These are phyloP conservation scores for Zingel zingel DNA, from an alignment of 2,113 vertebrate species.

Conservation along the genomic window DNA sequence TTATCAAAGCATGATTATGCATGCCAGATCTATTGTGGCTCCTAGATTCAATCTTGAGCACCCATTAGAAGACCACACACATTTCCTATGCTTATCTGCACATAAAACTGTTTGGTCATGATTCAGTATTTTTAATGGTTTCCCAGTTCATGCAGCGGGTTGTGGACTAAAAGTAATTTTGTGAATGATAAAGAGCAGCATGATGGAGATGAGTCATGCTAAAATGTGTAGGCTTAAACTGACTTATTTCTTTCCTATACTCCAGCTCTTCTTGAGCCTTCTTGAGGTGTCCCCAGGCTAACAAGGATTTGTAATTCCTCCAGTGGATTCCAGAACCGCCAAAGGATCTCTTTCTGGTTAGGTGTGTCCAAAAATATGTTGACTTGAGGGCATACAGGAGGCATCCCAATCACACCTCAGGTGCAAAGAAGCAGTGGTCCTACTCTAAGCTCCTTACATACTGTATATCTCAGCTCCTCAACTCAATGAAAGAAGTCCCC, in stretches of 20 bases:
- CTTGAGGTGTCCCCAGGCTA: background rate
- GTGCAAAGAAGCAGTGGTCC: background rate
- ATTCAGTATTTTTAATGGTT: conserved; percentile 11
- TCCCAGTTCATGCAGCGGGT: conserved; percentile 7
- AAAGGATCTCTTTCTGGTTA: background rate
- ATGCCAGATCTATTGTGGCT: conserved; percentile 5
- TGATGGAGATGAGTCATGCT: conserved; percentile 15
- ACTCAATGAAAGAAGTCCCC: no score
- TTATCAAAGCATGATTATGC: conserved; percentile 44
- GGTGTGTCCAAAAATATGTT: no score
- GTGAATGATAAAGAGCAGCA: background rate
- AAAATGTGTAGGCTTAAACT: background rate
- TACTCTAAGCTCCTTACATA: no score
- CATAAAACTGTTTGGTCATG: conserved; percentile 19
- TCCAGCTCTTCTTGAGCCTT: background rate
- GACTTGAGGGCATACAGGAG: no score
- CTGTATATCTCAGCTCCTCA: no score
- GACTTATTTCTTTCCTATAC: background rate
- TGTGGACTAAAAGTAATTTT: background rate
- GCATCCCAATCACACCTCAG: no score
- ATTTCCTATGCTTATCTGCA: conserved; percentile 27
- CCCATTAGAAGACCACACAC: conserved; percentile 30
- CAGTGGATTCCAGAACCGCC: background rate
- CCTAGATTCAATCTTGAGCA: conserved; percentile 26
- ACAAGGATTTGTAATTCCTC: background rate